Evolutionary conservation across 2,888 invertebrate species (phyloP).

Genomic region (Phengaris alcon): DNA sequence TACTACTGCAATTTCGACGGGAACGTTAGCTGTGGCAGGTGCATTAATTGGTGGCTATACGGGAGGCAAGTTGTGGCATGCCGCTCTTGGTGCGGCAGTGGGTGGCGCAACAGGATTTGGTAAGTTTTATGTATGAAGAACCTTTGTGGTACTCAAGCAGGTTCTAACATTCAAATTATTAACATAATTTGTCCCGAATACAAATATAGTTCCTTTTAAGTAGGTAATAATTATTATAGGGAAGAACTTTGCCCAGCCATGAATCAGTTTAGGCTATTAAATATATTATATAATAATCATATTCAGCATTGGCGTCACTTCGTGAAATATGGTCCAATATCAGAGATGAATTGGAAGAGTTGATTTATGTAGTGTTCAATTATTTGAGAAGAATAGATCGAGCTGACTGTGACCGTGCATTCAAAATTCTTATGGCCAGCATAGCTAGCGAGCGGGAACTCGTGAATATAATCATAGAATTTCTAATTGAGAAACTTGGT

Average conservation of each 20-base stretch:
- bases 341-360: constrained; percentile 54
- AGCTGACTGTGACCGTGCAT: constrained; percentile 56
- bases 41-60: constrained; percentile 58
- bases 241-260: too few species aligned
- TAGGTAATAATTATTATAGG: too few species aligned
- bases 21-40: constrained; percentile 55
- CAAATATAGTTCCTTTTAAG: too few species aligned
- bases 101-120: constrained; percentile 58
- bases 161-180: too few species aligned
- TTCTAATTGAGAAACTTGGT: constrained; percentile 57
- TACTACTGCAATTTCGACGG: constrained; percentile 52
- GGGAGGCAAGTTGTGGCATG: constrained; percentile 56
- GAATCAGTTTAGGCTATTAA: too few species aligned
- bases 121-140: not conserved
- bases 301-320: constrained; percentile 57
- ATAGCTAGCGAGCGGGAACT: constrained; percentile 51
- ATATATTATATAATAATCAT: not conserved
- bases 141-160: too few species aligned
- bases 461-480: constrained; percentile 57
- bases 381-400: constrained; percentile 53
- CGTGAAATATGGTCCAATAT: constrained; percentile 58
- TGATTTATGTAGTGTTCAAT: constrained; percentile 61
- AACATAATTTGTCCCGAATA: too few species aligned
- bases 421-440: constrained; percentile 56
- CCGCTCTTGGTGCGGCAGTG: constrained; percentile 59